Evolutionary conservation across 1,140 invertebrate genomes (phyloP).

Genomic region (Diprion similis): DNA sequence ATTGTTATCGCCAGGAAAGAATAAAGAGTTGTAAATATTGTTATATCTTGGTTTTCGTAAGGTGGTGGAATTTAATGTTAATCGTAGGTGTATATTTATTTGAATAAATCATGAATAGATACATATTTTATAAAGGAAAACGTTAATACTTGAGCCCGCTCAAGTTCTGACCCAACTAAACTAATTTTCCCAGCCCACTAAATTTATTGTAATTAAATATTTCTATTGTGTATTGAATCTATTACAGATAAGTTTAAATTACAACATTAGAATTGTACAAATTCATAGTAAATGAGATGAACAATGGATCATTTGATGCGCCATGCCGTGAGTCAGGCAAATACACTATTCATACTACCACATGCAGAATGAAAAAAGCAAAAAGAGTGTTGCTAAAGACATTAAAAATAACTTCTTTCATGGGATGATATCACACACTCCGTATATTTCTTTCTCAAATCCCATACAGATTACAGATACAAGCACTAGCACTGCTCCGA

Average conservation of each 20-base stretch:
- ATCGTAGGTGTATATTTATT: constrained; percentile 58
- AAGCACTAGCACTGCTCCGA: constrained; percentile 59
- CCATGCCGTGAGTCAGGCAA: not conserved
- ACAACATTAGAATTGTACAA: too few species aligned
- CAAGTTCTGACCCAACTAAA: not conserved
- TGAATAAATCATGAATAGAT: constrained; percentile 54
- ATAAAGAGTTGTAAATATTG: constrained; percentile 52
- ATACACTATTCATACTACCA: too few species aligned
- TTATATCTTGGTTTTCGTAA: constrained; percentile 49
- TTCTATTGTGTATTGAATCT: constrained; percentile 26
- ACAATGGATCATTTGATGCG: constrained; percentile 32
- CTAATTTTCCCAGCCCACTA: not conserved
- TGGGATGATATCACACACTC: constrained; percentile 56
- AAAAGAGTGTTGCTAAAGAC: too few species aligned
- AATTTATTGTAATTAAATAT: not conserved
- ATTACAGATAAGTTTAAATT: constrained; percentile 25
- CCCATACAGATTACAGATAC: constrained; percentile 61
- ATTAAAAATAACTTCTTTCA: constrained; percentile 20
- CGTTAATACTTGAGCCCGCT: not conserved
- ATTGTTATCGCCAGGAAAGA: constrained; percentile 18
- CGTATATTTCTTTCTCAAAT: constrained; percentile 59
- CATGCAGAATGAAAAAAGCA: not conserved
- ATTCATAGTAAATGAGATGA: too few species aligned
- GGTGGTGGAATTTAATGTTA: constrained; percentile 54
- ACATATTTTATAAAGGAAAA: constrained; percentile 19